Base-by-base conservation (phyloP, 23 tunicate species). In the Trididemnum clinides region DNA sequence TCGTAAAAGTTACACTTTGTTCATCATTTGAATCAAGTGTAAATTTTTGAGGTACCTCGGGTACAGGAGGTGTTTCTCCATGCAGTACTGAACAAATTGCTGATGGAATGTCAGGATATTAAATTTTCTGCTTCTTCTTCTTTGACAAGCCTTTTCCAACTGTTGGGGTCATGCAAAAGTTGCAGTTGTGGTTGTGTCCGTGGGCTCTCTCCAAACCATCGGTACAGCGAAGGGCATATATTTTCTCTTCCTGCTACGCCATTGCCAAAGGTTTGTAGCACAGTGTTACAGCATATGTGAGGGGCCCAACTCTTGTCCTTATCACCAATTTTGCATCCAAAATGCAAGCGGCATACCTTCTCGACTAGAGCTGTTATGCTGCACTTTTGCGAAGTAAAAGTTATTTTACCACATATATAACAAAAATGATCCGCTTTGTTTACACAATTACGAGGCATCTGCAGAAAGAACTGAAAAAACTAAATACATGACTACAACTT, bases 151-250 rank as follows among this genome's bases (percentile, higher is more conserved):
- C n/a, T n/a, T 50, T 76, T 25, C 59, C 32, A 19, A 39, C 62
- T 20, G 76, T 35, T 33, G 39, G 76, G 76, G 64, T 76, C 82
- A 76, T 76, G 82, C 84, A 80, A 80, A 80, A 80, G 84, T 57
- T 57, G 51, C 72, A 80, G 39, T 80, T 33, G 71, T 27, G 28
- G 28, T 29, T 39, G 39, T 58, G 51, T 80, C 69, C 0, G 84
- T 54, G 28, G 28, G 69, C 22, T 80, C 84, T 57, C 71, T 57
- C 72, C 84, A 80, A 57, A 80, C 71, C 84, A 80, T 80, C 33
- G 84, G 84, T 21, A 80, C 84, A 54, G 71, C 71, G 31, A 80
- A 80, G 37, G 84, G 84, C 84, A 58, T 80, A n/a, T 26, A 32
- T 39, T 80, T 80, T 27, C 84, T 80, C 31, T 80, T 80, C 39